These are phyloP conservation scores for Nerophis ophidion DNA, from an alignment of 2,113 vertebrate genomes.

Conservation along the genomic window DNA sequence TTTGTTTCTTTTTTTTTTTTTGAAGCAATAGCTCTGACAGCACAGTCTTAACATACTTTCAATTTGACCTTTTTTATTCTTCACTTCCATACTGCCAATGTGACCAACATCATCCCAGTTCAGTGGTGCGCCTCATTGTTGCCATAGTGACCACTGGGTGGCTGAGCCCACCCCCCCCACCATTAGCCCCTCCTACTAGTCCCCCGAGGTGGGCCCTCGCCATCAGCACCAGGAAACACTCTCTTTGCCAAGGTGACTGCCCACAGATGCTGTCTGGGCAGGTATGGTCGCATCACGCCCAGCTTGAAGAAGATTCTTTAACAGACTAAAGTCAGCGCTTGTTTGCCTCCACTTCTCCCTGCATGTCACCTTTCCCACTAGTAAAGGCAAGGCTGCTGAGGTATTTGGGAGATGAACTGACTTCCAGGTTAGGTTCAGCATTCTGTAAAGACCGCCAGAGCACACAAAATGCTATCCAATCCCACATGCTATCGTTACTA, in stretches of 20 bases:
- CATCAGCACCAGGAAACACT: conserved; percentile 1
- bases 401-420: conserved; percentile 43
- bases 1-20: conserved; percentile 22
- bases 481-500: conserved; percentile 50
- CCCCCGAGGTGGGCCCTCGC: background rate
- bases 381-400: too few relatives aligned
- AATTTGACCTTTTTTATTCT: conserved; percentile 40
- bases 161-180: background rate
- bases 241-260: background rate
- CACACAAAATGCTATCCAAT: conserved; percentile 35
- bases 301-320: conserved; percentile 24
- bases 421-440: conserved; percentile 13
- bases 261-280: conserved; percentile 16
- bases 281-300: conserved; percentile 28
- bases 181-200: background rate
- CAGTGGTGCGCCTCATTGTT: conserved; percentile 34
- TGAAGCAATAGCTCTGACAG: background rate
- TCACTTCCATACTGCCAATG: conserved; percentile 57
- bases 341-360: background rate
- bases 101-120: conserved; percentile 10
- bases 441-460: conserved; percentile 9
- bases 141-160: conserved; percentile 36
- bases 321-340: background rate
- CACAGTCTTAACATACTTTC: conserved; percentile 49
- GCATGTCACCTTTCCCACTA: conserved; percentile 10